Evolutionary conservation across 2,888 invertebrate species (phyloP).

Genomic region (Phortica okadai): DNA sequence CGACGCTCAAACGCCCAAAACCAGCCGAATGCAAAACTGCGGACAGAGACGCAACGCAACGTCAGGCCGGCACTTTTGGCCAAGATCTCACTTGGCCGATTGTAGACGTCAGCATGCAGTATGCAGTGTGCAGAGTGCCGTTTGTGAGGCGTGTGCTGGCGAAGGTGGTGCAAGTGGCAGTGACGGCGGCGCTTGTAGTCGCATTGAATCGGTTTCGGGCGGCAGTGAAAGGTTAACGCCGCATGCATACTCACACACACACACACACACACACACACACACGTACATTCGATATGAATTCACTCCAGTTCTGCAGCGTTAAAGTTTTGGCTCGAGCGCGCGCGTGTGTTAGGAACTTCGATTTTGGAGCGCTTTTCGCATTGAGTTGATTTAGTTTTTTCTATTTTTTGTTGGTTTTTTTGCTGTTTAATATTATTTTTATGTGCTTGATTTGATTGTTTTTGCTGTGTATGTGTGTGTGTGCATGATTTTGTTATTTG

Average conservation of each 20-base stretch:
- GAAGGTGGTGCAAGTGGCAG: not conserved
- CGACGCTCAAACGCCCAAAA: slow-evolving; percentile 39
- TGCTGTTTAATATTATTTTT: slow-evolving; percentile 33
- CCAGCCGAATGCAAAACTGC: slow-evolving; percentile 21
- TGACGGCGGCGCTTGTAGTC: slow-evolving; percentile 28
- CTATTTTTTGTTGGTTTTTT: not conserved
- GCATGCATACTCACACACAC: slow-evolving; percentile 31
- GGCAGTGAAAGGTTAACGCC: slow-evolving; percentile 56
- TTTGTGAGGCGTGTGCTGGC: slow-evolving; percentile 4
- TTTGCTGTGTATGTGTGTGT: slow-evolving; percentile 41
- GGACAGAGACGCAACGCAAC: slow-evolving; percentile 47
- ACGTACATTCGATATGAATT: slow-evolving; percentile 42
- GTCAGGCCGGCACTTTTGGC: slow-evolving; percentile 35
- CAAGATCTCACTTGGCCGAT: slow-evolving; percentile 61
- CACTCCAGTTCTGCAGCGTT: slow-evolving; percentile 52
- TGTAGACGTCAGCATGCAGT: slow-evolving; percentile 35
- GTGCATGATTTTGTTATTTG: slow-evolving; percentile 55
- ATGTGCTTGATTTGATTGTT: slow-evolving; percentile 17
- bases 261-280: slow-evolving; percentile 16
- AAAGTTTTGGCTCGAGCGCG: slow-evolving; percentile 34
- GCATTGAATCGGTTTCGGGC: slow-evolving; percentile 43
- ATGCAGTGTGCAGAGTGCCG: slow-evolving; percentile 44
- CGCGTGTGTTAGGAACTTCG: slow-evolving; percentile 36
- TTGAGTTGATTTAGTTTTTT: slow-evolving; percentile 14
- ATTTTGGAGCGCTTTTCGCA: slow-evolving; percentile 42